Base-by-base conservation (phyloP, 2,888 invertebrate species). In the Melinaea marsaeus region DNA sequence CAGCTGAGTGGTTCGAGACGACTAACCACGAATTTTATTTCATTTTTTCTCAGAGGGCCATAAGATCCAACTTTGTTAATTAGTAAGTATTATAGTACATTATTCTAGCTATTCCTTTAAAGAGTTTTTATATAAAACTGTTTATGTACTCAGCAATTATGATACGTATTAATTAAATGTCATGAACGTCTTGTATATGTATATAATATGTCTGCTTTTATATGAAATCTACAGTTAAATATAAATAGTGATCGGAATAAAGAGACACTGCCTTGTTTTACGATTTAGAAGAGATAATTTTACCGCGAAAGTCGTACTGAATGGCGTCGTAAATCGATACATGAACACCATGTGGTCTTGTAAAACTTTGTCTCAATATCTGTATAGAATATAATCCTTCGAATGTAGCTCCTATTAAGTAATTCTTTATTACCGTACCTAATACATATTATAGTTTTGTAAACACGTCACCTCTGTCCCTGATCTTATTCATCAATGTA, bases 241-340 rank as follows among this genome's bases (percentile, higher is more conserved):
- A 4, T 51, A 32, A 3, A 11, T 32, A 3, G 32, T 51, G 7
- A n/a, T 22, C 13, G 22, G 3, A 32, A 2, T 11, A 51, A 32
- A 51, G 3, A 9, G 51, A 51, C 32, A 51, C 11, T 51, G 32
- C 32, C 2, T 9, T 51, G 32, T 51, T 51, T 11, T 32, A 32
- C 9, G 13, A 32, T 32, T 51, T 51, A 51, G 22, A 51, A 9
- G 32, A 9, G 9, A 32, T 34, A 22, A 47, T 77, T 80, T 78
- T 71, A 75, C 69, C 78, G 79, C 74, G 74, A 77, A 79, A 77
- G 61, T 71, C 62, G 4, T 68, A 65, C 67, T 69, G 74, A 80
- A 84, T 83, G 82, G 81, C 83, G 83, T 74, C 78, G 60, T 62
- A 71, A 83, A 88, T 88, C 88, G 74, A 88, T 88, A 86, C 64